Base-by-base conservation (phyloP, 2,888 invertebrate species). In the Stramonita haemastoma region DNA sequence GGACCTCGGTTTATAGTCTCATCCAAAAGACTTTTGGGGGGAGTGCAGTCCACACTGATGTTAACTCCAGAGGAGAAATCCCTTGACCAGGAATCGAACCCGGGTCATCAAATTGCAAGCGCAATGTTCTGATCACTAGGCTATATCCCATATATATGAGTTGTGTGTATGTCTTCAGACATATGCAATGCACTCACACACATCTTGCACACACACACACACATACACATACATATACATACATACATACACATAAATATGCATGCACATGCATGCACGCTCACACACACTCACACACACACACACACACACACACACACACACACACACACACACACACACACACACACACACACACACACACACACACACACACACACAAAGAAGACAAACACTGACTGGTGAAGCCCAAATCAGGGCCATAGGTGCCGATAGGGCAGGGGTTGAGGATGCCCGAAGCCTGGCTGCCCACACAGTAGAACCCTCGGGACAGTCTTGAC, bases 401-500 rank as follows among this genome's bases (percentile, higher is more conserved):
- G 34, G 90, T 92, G 11, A 94, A 92, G 34, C 94, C 94, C 0
- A 91, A 91, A 0, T 90, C 90, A 26, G 93, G 92, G 87, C 95
- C 94, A 89, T 94, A 95, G 1, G 95, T 95, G 29, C 95, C 95
- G 5, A 94, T 93, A 1, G 95, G 95, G 91, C 95, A 95, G 19
- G 95, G 92, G 87, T 95, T 94, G 91, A 94, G 93, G 73, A 91
- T 91, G 13, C 94, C 94, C 0, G 94, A 94, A 5, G 93, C 91
- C 91, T 93, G 93, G 46, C 92, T 91, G 0, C 90, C 91, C 0
- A 92, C 91, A 92, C 95, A 95, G 90, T 92, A 95, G 91, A 95
- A 95, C 4, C 95, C 95, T 15, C 93, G 92, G 0, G 95, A 91
- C 95, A 95, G 56, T 91, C 91, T 5, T 90, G 85, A 0, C 93